Percentiles rank a stretch among this genome's conserved stretches.
phyloP scores from a whole-genome alignment of 2,888 invertebrate species.

The Nomada ferruginata region DNA sequence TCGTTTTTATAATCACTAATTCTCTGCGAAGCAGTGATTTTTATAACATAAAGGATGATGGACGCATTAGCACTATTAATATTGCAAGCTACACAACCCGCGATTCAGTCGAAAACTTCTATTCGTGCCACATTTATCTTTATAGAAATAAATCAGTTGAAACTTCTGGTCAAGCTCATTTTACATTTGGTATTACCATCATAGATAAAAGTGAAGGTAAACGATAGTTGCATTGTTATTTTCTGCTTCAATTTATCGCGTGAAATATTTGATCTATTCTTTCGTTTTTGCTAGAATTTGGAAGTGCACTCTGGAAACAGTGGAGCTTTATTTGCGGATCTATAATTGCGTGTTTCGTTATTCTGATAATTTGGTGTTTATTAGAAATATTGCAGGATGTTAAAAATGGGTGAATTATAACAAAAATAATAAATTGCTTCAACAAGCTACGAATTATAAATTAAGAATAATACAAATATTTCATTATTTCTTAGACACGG shows the following conservation, averaged over 20 bases:
- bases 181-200: conserved; percentile 56
- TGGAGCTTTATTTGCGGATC: conserved; percentile 49
- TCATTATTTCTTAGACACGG: conserved; percentile 38
- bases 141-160: conserved; percentile 34
- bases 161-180: conserved; percentile 19
- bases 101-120: conserved; percentile 60
- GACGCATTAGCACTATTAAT: conserved; percentile 56
- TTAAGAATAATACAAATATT: neutral
- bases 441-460: neutral
- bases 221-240: neutral
- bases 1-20: neutral
- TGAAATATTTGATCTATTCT: neutral
- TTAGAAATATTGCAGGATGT: conserved; percentile 41
- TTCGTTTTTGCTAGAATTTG: conserved; percentile 32
- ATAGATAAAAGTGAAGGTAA: conserved; percentile 54
- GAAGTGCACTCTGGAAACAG: conserved; percentile 43
- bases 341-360: conserved; percentile 27
- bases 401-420: conserved; percentile 39
- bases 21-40: conserved; percentile 29
- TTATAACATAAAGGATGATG: conserved; percentile 51
- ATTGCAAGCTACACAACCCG: conserved; percentile 55
- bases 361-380: conserved; percentile 35
- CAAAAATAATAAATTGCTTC: conserved; percentile 9
- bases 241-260: neutral
- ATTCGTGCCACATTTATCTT: conserved; percentile 51